phyloP scores from a whole-genome alignment of 2,888 invertebrate species.

The Baronia brevicornis region DNA sequence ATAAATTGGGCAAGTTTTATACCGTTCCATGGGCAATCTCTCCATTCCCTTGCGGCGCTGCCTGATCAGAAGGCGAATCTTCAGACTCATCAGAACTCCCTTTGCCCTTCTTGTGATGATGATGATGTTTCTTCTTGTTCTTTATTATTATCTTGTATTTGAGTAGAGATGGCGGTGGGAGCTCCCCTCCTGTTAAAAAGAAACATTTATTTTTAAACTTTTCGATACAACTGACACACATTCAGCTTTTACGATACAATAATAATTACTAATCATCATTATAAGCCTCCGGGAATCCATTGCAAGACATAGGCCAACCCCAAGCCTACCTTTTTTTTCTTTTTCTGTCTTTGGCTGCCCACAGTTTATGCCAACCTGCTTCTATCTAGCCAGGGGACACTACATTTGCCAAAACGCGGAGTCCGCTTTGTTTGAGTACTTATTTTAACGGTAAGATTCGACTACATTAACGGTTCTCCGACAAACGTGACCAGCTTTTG shows the following conservation, averaged over 20 bases:
- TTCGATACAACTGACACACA: not conserved
- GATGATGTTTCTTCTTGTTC: constrained; percentile 95
- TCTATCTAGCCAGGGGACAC: no score
- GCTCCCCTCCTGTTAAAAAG: constrained; percentile 77
- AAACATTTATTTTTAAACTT: not conserved
- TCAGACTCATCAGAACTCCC: constrained; percentile 52
- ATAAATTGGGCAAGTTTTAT: constrained; percentile 11
- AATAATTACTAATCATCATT: no score
- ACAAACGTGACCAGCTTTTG: no score
- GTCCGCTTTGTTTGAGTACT: no score
- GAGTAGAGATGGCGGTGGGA: constrained; percentile 90
- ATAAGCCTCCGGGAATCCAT: no score
- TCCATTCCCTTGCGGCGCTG: constrained; percentile 58
- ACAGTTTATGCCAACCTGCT: no score
- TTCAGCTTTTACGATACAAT: constrained; percentile 2
- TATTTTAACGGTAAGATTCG: no score
- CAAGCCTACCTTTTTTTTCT: no score
- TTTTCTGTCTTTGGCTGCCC: no score
- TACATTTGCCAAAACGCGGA: no score
- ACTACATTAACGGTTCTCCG: no score
- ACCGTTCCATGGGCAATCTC: constrained; percentile 56
- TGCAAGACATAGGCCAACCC: no score
- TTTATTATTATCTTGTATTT: constrained; percentile 96
- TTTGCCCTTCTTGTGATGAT: constrained; percentile 79
- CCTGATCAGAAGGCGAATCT: constrained; percentile 31